Percentiles rank a stretch among this genome's conserved stretches.
These are phyloP conservation scores for Agrilus biguttatus DNA, from an alignment of 2,888 invertebrate species.

Conservation along the genomic window DNA sequence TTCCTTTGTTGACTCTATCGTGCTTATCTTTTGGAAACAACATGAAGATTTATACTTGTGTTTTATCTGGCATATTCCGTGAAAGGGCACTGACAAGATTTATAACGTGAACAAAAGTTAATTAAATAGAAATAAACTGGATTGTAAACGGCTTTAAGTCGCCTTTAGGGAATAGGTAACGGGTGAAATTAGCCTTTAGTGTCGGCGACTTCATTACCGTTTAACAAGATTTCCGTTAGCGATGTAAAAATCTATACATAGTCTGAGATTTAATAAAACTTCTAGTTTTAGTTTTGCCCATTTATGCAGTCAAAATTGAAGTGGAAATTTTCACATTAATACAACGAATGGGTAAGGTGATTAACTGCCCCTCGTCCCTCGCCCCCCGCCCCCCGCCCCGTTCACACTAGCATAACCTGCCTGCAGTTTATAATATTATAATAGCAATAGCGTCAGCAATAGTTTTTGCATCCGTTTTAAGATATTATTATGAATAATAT, in stretches of 20 bases:
- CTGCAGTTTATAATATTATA: conserved; percentile 22
- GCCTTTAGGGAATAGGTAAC: neutral
- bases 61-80: conserved; percentile 7
- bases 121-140: conserved; percentile 1
- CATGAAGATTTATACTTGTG: conserved; percentile 8
- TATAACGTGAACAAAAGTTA: neutral
- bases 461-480: conserved; percentile 21
- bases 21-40: conserved; percentile 5
- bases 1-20: conserved; percentile 1
- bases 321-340: too few relatives aligned
- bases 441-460: conserved; percentile 33
- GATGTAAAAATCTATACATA: too few relatives aligned
- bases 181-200: too few relatives aligned
- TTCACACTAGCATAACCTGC: conserved; percentile 25
- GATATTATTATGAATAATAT: conserved; percentile 1
- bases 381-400: too few relatives aligned
- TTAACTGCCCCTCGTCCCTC: conserved; percentile 12
- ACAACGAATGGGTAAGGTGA: too few relatives aligned
- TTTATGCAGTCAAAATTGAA: too few relatives aligned
- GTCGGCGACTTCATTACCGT: neutral
- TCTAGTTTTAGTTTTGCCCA: too few relatives aligned
- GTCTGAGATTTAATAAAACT: too few relatives aligned
- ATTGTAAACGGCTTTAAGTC: neutral
- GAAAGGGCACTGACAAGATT: neutral
- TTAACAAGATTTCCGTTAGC: neutral